These are phyloP conservation scores for Podarcis lilfordi DNA, from an alignment of 2,797 vertebrate species.

Conservation along the genomic window DNA sequence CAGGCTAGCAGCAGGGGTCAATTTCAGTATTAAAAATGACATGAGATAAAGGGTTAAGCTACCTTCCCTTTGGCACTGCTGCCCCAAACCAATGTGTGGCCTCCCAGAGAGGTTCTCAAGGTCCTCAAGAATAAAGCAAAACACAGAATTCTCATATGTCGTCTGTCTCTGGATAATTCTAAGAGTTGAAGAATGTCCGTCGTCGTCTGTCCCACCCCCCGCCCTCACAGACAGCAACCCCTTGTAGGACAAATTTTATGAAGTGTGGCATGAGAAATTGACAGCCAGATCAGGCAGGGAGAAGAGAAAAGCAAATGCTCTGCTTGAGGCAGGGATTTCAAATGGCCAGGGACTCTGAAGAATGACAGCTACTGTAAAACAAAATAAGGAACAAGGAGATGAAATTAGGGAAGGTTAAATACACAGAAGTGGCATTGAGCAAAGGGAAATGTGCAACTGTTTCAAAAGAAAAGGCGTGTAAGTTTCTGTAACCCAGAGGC, in stretches of 20 bases:
- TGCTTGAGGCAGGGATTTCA: neutral
- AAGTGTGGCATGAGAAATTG: neutral
- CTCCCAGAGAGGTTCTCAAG: neutral
- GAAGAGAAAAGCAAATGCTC: neutral
- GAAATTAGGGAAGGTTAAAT: neutral
- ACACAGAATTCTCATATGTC: neutral
- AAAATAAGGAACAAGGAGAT: conserved; percentile 18
- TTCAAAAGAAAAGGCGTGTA: conserved; percentile 48
- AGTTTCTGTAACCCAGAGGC: conserved; percentile 51
- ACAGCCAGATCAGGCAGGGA: neutral
- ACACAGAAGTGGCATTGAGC: conserved; percentile 1
- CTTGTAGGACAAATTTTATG: neutral
- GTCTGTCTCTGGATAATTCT: neutral
- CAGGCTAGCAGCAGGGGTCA: neutral
- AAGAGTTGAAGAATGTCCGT: too few relatives aligned
- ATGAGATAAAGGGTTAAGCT: neutral
- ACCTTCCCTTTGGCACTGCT: neutral
- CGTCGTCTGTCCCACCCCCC: too few relatives aligned
- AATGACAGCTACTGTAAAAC: neutral
- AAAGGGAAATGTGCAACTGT: conserved; percentile 36
- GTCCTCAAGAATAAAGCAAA: neutral
- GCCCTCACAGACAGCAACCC: neutral
- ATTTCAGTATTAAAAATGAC: neutral
- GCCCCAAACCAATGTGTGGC: neutral
- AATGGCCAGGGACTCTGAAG: neutral